Evolutionary conservation across 2,888 invertebrate genomes (phyloP), one percentile per base, ranked within the genome.

Genomic region (Aelia acuminata): DNA sequence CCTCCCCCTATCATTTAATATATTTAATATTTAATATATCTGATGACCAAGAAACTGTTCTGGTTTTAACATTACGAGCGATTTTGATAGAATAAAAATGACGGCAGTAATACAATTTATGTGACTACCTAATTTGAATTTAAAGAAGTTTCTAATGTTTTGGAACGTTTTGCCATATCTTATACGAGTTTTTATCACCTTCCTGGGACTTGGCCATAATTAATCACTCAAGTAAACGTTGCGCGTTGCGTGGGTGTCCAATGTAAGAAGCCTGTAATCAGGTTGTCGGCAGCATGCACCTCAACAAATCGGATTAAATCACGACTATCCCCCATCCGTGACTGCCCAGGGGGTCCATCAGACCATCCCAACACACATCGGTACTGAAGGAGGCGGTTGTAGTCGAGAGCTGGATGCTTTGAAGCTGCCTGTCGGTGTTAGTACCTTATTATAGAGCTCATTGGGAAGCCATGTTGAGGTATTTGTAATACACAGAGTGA

Each of bases 311-410:
- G n/a, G 80, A 80, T 80, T 43, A 47, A 80, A 43, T 80, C 80
- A 80, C 80, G 80, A 80, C 80, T 3, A 22, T 43, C 80, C 80
- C 39, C 43, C 80, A n/a, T 80, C 75, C 80, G 80, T 80, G 80
- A 80, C 43, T 47, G 80, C 80, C 80, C 80, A 39, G 43, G 43
- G 80, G 80, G 10, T 43, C 43, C 22, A 13, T 2, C 39, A 39
- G n/a, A 35, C 20, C 43, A 47, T 11, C 10, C 3, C 1, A n/a
- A n/a, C n/a, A n/a, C n/a, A 7, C 0, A 43, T 43, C 43, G 43
- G 7, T 43, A 1, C 39, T 43, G 43, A 13, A 13, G 43, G 0
- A 18, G 5, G 43, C 43, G n/a, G 10, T 39, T 39, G 39, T 80
- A 22, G 75, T 18, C 20, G 39, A 26, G 80, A 43, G 43, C 31